A percentile compares a stretch with the other conserved stretches of the same genome.
Conservation (phyloP, 1,140 invertebrate species). For the Brachionus rubens region DNA sequence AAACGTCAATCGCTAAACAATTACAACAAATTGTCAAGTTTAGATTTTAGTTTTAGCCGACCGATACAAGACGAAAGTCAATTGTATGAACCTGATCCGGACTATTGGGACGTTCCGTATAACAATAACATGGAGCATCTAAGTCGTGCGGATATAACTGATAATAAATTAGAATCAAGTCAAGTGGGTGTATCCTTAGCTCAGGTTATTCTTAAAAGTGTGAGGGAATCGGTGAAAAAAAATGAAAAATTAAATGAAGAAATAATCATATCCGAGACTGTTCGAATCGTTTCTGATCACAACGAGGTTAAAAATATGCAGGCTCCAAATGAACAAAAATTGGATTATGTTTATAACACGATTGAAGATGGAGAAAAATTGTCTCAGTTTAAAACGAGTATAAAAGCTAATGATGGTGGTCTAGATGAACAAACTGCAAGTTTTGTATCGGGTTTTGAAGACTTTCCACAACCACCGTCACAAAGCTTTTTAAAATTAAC, state of each 20-base stretch:
- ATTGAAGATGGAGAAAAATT: constrained; percentile 1
- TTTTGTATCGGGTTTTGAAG: constrained; percentile 13
- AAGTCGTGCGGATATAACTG: neutral
- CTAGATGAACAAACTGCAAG: neutral
- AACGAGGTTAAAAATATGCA: constrained; percentile 5
- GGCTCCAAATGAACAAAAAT: neutral
- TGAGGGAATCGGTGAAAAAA: constrained; percentile 1
- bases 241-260: neutral
- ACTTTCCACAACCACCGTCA: constrained; percentile 32
- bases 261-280: constrained; percentile 3
- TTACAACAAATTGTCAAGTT: neutral
- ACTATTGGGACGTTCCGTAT: constrained; percentile 20
- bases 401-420: neutral
- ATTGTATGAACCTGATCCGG: neutral
- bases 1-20: neutral
- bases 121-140: constrained; percentile 6
- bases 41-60: neutral
- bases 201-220: constrained; percentile 13
- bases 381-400: constrained; percentile 6
- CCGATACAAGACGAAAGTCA: neutral
- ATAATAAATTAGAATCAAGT: neutral
- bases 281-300: constrained; percentile 2
- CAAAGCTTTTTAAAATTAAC: constrained; percentile 40
- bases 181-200: neutral
- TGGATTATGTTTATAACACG: neutral